Conservation (phyloP, 2,888 invertebrate genomes). For the Ormyrus rosae region DNA sequence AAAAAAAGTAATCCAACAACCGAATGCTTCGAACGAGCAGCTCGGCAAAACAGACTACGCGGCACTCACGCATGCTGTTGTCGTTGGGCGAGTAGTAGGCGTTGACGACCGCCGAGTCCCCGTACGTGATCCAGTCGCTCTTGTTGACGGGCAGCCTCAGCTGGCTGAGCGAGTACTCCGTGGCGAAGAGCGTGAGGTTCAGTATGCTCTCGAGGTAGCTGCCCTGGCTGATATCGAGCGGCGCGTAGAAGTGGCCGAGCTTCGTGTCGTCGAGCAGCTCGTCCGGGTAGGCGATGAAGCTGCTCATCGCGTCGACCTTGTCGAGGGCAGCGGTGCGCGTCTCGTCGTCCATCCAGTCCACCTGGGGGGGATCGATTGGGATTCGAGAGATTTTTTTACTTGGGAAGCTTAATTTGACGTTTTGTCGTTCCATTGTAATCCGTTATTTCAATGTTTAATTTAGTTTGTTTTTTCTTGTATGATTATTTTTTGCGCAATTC, state of each 20-base stretch:
- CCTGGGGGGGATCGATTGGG: constrained; percentile 54
- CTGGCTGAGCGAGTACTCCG: constrained; percentile 76
- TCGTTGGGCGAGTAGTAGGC: constrained; percentile 78
- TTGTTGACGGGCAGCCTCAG: constrained; percentile 77
- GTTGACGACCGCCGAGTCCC: constrained; percentile 77
- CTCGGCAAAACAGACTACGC: neutral
- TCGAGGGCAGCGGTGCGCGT: constrained; percentile 86
- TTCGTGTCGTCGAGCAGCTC: constrained; percentile 90
- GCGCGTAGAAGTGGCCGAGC: constrained; percentile 85
- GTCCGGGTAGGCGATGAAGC: constrained; percentile 94
- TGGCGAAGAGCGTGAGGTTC: constrained; percentile 76
- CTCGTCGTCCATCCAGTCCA: constrained; percentile 94
- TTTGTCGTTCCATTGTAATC: no score
- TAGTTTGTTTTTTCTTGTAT: no score
- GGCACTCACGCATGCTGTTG: constrained; percentile 78
- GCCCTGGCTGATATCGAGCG: constrained; percentile 73
- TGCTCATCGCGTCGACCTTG: constrained; percentile 88
- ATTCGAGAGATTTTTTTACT: no score
- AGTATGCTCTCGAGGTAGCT: constrained; percentile 76
- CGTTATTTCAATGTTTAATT: no score
- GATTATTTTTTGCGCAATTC: no score
- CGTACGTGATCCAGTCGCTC: constrained; percentile 77
- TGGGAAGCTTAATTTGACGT: no score
- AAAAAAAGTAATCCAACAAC: no score
- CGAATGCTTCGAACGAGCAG: no score